Evolutionary conservation across 2,797 vertebrate species (phyloP).

Genomic region (Sciaenops ocellatus): DNA sequence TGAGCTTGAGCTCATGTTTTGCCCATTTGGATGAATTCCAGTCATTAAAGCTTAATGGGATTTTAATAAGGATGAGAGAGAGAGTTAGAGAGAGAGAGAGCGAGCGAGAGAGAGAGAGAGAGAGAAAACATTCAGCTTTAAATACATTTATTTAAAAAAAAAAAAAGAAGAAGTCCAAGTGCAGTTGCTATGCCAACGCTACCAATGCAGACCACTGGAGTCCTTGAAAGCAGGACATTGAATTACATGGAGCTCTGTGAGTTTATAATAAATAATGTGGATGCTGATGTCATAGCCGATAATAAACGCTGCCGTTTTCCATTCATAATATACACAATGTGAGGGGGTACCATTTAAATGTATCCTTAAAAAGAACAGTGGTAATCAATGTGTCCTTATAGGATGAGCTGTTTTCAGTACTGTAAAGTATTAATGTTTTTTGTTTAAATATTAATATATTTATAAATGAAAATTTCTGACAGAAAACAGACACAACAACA

Average conservation of each 20-base stretch:
- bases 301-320: not conserved
- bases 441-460: not conserved
- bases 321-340: not conserved
- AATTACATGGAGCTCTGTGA: conserved; percentile 30
- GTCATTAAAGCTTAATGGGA: conserved; percentile 60
- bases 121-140: conserved; percentile 26
- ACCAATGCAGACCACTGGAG: conserved; percentile 10
- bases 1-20: conserved; percentile 21
- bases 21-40: conserved; percentile 31
- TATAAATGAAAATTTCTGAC: not conserved
- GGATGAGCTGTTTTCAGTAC: not conserved
- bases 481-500: conserved; percentile 1
- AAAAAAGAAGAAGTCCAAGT: not conserved
- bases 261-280: conserved; percentile 32
- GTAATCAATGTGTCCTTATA: not conserved
- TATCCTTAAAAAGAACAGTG: not conserved
- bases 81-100: conserved; percentile 7
- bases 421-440: not conserved
- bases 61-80: conserved; percentile 54
- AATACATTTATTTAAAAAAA: conserved; percentile 35
- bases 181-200: conserved; percentile 78
- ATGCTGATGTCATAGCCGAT: not conserved
- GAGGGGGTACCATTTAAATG: not conserved
- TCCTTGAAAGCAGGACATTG: conserved; percentile 48
- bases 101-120: not conserved